These are phyloP conservation scores for Saccostrea glomerata DNA, from an alignment of 1,140 invertebrate species.

Conservation along the genomic window DNA sequence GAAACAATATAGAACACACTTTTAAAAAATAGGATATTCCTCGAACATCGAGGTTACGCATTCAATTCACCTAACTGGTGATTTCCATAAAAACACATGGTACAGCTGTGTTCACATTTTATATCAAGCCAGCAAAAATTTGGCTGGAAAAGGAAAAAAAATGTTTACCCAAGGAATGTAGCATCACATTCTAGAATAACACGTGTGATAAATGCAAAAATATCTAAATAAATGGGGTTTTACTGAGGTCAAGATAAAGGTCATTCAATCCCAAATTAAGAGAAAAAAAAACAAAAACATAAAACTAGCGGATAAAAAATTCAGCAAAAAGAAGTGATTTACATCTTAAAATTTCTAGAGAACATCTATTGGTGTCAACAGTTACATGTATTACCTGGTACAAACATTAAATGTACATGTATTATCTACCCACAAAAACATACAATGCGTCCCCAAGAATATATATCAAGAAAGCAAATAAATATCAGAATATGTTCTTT, in stretches of 20 bases:
- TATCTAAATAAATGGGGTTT: no score
- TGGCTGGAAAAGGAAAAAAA: constrained; percentile 24
- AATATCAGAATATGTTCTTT: not conserved
- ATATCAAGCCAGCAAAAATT: not conserved
- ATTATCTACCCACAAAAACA: not conserved
- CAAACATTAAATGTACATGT: not conserved
- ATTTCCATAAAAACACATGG: not conserved
- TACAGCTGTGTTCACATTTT: constrained; percentile 21
- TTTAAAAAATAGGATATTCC: constrained; percentile 22
- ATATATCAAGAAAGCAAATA: not conserved
- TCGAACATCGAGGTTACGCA: constrained; percentile 22
- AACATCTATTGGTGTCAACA: not conserved
- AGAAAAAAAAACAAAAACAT: no score
- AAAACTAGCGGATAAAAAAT: no score
- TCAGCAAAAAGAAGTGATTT: not conserved
- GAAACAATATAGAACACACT: constrained; percentile 13
- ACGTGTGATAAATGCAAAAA: no score
- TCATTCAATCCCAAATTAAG: no score
- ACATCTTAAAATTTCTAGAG: not conserved
- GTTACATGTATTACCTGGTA: not conserved
- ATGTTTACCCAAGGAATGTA: constrained; percentile 12
- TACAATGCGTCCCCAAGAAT: not conserved
- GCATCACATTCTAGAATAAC: not conserved
- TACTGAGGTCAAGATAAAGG: no score
- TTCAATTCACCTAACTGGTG: constrained; percentile 27